These are phyloP conservation scores for Caenorhabditis sp. DNA, from an alignment of 2,888 invertebrate species.

Conservation along the genomic window DNA sequence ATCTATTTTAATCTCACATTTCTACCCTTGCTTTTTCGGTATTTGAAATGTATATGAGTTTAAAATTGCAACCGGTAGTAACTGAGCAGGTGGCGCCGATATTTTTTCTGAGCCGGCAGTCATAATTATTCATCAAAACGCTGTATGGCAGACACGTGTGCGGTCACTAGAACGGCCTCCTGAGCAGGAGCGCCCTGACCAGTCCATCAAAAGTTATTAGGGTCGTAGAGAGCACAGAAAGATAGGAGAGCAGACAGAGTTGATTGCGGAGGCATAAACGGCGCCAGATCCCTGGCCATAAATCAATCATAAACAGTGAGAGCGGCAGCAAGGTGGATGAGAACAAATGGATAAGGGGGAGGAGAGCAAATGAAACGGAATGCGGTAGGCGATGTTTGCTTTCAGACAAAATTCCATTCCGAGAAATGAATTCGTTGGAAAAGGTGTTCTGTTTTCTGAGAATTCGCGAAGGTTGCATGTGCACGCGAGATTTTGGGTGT, in stretches of 20 bases:
- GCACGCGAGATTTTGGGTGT: too few species aligned
- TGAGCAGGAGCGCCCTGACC: background rate
- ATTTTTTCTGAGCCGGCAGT: too few species aligned
- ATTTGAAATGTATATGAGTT: too few species aligned
- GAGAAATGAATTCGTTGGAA: background rate
- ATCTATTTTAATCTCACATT: conserved; percentile 8
- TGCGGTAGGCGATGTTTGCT: too few species aligned
- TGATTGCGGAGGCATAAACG: background rate
- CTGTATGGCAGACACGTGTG: conserved; percentile 1
- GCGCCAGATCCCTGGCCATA: conserved; percentile 21
- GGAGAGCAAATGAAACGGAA: background rate
- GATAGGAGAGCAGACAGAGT: background rate
- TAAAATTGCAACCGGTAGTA: too few species aligned
- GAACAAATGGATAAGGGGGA: background rate
- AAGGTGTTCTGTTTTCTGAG: background rate
- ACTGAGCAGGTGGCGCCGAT: too few species aligned
- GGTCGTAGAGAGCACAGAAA: background rate
- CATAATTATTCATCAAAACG: background rate
- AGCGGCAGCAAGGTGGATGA: background rate
- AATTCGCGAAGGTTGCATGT: background rate
- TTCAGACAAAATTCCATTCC: background rate
- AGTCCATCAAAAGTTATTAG: conserved; percentile 30
- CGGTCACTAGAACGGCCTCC: conserved; percentile 1
- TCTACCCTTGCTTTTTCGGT: too few species aligned
- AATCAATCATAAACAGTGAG: conserved; percentile 29